Percentiles rank a stretch among this genome's conserved stretches.
Evolutionary conservation across 2,113 vertebrate genomes (phyloP).

Genomic region (Apaloderma vittatum): DNA sequence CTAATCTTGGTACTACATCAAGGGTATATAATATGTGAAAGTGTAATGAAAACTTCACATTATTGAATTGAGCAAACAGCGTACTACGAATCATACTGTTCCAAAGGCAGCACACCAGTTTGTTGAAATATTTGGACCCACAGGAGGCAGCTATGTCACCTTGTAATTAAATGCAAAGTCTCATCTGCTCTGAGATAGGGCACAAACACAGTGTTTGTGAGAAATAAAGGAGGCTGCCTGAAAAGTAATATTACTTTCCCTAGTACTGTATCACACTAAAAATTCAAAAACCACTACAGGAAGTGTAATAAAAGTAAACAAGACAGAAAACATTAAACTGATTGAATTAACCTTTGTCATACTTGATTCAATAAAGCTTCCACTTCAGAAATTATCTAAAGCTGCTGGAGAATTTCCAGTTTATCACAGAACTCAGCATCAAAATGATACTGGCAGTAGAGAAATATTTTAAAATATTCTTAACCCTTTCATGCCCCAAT

Average conservation of each 20-base stretch:
- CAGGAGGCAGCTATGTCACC: background rate
- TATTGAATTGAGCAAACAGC: background rate
- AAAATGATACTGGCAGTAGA: background rate
- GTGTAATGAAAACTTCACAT: background rate
- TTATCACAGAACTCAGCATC: background rate
- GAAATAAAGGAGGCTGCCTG: background rate
- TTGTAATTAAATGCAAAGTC: background rate
- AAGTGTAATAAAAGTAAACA: background rate
- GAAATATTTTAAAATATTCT: background rate
- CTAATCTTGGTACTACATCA: background rate
- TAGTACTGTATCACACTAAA: background rate
- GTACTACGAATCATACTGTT: rapidly evolving
- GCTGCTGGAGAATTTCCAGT: background rate
- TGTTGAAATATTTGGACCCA: background rate
- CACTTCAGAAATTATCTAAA: conserved; percentile 12
- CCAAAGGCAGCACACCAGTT: background rate
- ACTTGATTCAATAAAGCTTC: background rate
- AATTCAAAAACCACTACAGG: background rate
- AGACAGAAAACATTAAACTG: background rate
- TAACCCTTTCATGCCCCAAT: background rate
- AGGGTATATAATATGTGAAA: background rate
- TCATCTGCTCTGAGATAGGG: background rate
- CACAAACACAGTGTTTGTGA: background rate
- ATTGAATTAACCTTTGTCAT: conserved; percentile 8
- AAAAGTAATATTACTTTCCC: background rate